A percentile compares a stretch with the other conserved stretches of the same genome.
Conservation (phyloP, 2,888 invertebrate species). For the Ophion ellenae region DNA sequence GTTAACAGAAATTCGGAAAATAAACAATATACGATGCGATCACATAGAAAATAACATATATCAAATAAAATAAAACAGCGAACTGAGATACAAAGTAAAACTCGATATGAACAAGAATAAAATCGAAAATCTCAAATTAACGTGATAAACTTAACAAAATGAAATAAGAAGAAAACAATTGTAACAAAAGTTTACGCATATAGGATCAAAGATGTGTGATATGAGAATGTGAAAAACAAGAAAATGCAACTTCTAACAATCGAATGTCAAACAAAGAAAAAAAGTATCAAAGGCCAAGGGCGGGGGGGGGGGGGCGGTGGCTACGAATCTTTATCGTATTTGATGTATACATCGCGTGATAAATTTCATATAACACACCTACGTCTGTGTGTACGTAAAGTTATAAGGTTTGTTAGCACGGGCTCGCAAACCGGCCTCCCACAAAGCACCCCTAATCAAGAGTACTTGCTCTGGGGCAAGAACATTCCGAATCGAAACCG, state of each 20-base stretch:
- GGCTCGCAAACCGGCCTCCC: not conserved
- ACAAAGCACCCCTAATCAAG: constrained; percentile 15
- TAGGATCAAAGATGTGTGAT: not conserved
- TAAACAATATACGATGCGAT: too few species aligned
- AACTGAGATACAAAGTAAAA: too few species aligned
- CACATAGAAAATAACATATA: too few species aligned
- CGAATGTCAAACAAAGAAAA: too few species aligned
- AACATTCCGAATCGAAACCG: constrained; percentile 46
- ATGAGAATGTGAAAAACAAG: not conserved
- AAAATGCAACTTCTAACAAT: not conserved
- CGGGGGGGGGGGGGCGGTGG: not conserved
- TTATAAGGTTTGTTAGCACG: constrained; percentile 24
- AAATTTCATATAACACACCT: not conserved
- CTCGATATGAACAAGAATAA: too few species aligned
- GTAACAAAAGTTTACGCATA: too few species aligned
- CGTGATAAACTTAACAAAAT: too few species aligned
- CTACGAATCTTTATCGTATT: constrained; percentile 12
- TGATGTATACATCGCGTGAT: constrained; percentile 26
- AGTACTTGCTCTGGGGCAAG: constrained; percentile 26
- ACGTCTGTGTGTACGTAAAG: not conserved
- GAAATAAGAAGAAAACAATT: too few species aligned
- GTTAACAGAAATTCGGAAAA: too few species aligned
- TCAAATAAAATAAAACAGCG: too few species aligned
- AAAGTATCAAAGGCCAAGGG: not conserved
- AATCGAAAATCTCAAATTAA: too few species aligned